phyloP scores from a whole-genome alignment of 23 tunicate species.

The Corella eumyota region DNA sequence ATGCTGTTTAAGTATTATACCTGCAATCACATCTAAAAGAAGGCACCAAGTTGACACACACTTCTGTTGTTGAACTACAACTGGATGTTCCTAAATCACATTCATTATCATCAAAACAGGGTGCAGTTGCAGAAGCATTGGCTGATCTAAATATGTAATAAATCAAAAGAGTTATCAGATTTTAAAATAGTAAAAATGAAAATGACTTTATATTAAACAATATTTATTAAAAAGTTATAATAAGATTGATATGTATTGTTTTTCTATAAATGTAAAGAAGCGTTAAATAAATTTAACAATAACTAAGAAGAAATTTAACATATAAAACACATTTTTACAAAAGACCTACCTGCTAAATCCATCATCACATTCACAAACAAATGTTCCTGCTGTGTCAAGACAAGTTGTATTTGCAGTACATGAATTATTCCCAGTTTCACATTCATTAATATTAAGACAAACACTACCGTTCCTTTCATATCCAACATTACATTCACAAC shows the following conservation, averaged over 20 bases:
- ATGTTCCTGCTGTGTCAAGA: conserved; percentile 14
- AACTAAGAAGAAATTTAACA: neutral
- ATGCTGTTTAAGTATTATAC: too few species aligned
- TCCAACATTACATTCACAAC: conserved; percentile 38
- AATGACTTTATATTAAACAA: too few species aligned
- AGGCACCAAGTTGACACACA: conserved; percentile 18
- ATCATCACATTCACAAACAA: conserved; percentile 13
- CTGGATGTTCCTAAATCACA: conserved; percentile 4
- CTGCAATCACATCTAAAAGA: conserved; percentile 29
- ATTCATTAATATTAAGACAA: conserved; percentile 43
- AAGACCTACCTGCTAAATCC: conserved; percentile 26
- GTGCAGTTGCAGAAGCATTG: neutral
- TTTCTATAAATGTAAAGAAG: too few species aligned
- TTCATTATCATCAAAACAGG: conserved; percentile 36
- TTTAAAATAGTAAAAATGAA: too few species aligned
- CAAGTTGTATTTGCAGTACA: conserved; percentile 24
- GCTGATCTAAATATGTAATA: neutral
- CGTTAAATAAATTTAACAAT: too few species aligned
- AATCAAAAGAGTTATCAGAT: neutral
- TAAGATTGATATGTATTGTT: too few species aligned
- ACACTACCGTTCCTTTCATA: neutral
- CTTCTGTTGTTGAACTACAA: conserved; percentile 14
- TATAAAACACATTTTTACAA: neutral
- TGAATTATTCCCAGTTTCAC: conserved; percentile 4
- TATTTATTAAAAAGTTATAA: too few species aligned